Base-by-base conservation (phyloP, 2,888 invertebrate species). In the Dryobotodes eremita region DNA sequence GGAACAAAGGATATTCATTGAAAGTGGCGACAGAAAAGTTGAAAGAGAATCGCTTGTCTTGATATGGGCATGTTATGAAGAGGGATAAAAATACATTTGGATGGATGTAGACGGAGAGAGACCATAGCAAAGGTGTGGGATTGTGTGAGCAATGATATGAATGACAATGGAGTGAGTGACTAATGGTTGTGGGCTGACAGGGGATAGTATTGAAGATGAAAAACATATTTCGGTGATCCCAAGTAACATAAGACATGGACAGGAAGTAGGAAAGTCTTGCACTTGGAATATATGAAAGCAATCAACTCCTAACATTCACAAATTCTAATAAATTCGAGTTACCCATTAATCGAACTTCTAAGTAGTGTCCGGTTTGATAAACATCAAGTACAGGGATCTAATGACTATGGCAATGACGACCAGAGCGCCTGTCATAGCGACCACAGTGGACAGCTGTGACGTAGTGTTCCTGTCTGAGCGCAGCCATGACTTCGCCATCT, bases 361-460 rank as follows among this genome's bases (percentile, higher is more conserved):
- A 5, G 53, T 31, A 6, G 59, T 26, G 0, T 93, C 93, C 23
- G 89, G 87, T 79, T 91, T 92, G 17, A 90, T 75, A 71, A 90
- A 93, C 90, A 92, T 88, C 42, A 94, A 81, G 81, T 93, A 94
- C 11, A 94, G 84, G 0, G 94, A 93, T 26, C 93, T 87, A 1
- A 92, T 42, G 0, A 94, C 82, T 0, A 94, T 86, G 0, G 79
- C 83, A 0, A 90, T 88, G 11, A 94, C 82, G 6, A 92, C 90
- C 6, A 93, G 70, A 2, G 88, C 91, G 0, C 93, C 93, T 0
- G 89, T 88, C 90, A 91, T 92, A 0, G 91, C 90, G 11, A 93
- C 73, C 2, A 92, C 1, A 5, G 80, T 77, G 36, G 86, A 83
- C 0, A 92, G 23, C 36, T 83, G 69, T 1, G 85, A 26, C 15